Base-by-base conservation (phyloP, 2,888 invertebrate genomes). In the Drosophila glabriapex region DNA sequence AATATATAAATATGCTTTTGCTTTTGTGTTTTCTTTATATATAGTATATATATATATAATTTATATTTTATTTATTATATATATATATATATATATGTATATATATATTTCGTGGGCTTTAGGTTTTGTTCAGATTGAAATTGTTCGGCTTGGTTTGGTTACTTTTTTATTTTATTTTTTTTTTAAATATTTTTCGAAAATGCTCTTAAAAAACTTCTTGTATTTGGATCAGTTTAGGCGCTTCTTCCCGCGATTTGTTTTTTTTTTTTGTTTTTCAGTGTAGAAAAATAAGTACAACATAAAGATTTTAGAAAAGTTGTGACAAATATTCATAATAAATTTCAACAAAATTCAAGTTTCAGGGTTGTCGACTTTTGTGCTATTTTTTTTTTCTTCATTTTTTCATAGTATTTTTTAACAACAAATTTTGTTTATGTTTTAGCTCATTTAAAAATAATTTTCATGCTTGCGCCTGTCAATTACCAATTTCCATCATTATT, bases 101-200 rank as follows among this genome's bases (percentile, higher is more conserved):
- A 72, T 73, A 76, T 77, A 71, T 77, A 71, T 80, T 85, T 85
- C 86, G 86, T 86, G 86, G 86, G 86, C 80, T 88, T 86, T 79
- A 77, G 75, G 84, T 89, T 89, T 88, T 86, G 72, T 82, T 86
- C 82, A 87, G 87, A 80, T 85, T 86, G 87, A 87, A 87, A 87
- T 85, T 87, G 73, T 86, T 84, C 83, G 88, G 88, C 74, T 77
- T 83, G 59, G 64, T 80, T 80, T 69, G 58, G 64, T 64, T 68
- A 29, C 39, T 37, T 28, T 35, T 43, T 7, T 19, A 14, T 22
- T 56, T n/a, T 41, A 28, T 25, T 52, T 49, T 50, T 63, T 50
- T 65, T 63, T 70, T 41, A 58, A 87, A 89, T 87, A 87, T 89
- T 84, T 89, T 67, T 86, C 89, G 75, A 86, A 89, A 89, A 86